Conservation (phyloP, 2,113 vertebrate genomes). For the Piprites chloris region DNA sequence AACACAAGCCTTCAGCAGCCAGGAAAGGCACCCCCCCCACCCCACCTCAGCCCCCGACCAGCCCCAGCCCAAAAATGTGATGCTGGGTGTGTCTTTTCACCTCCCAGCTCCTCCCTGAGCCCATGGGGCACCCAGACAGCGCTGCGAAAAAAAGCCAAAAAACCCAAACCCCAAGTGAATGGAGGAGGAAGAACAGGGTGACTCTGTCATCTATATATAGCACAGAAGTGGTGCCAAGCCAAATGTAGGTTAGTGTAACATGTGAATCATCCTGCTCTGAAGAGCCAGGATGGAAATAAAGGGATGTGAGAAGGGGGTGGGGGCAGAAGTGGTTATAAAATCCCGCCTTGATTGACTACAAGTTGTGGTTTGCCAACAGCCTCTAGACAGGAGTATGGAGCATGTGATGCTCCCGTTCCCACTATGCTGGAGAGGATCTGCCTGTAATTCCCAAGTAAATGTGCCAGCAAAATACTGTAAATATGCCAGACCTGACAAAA, state of each 20-base stretch:
- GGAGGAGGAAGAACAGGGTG: neutral
- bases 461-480: neutral
- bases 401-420: neutral
- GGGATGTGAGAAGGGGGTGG: neutral
- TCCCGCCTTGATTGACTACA: conserved; percentile 4
- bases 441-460: neutral
- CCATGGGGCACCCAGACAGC: neutral
- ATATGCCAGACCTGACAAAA: neutral
- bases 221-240: neutral
- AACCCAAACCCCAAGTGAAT: neutral
- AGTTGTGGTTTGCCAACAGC: neutral
- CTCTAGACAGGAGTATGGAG: neutral
- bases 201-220: conserved; percentile 26
- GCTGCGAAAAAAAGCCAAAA: neutral
- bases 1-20: neutral
- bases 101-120: neutral
- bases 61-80: neutral
- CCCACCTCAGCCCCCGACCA: neutral
- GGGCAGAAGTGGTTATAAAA: conserved; percentile 2
- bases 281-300: neutral
- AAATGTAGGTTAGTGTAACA: conserved; percentile 57
- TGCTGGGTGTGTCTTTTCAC: neutral
- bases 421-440: neutral
- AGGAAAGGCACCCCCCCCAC: neutral
- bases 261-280: conserved; percentile 28